These are phyloP conservation scores for Neogobius melanostomus DNA, from an alignment of 2,113 vertebrate genomes.

Conservation along the genomic window DNA sequence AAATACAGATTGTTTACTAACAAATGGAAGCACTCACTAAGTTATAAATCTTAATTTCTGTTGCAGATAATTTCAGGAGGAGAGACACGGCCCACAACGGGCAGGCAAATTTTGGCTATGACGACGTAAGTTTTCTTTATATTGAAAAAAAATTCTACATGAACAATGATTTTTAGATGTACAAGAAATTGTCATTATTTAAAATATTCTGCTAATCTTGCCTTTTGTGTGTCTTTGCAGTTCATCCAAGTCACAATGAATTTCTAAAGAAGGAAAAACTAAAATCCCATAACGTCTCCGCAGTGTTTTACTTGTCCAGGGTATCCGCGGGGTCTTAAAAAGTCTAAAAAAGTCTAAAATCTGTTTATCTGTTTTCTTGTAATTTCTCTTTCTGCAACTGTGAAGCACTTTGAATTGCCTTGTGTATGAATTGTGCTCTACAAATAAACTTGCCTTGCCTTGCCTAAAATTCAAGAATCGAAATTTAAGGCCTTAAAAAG, in stretches of 20 bases:
- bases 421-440: too few species aligned
- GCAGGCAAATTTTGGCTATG: conserved; percentile 87
- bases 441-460: too few species aligned
- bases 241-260: conserved; percentile 78
- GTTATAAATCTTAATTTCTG: background rate
- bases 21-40: background rate
- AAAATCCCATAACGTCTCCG: background rate
- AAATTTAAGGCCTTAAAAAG: too few species aligned
- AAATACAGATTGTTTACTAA: background rate
- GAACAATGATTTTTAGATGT: background rate
- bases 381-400: too few species aligned
- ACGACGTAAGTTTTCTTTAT: conserved; percentile 84
- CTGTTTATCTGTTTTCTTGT: too few species aligned
- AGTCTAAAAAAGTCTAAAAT: too few species aligned
- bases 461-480: too few species aligned
- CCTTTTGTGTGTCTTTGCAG: conserved; percentile 42
- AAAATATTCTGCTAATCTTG: background rate
- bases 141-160: background rate
- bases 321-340: too few species aligned
- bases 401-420: too few species aligned
- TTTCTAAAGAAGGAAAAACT: conserved; percentile 48
- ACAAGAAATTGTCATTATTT: too few species aligned
- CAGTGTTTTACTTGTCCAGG: background rate
- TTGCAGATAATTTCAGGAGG: conserved; percentile 86
- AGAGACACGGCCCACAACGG: conserved; percentile 84